Evolutionary conservation across 2,888 invertebrate genomes (phyloP).

Genomic region (Priapulus caudatus): DNA sequence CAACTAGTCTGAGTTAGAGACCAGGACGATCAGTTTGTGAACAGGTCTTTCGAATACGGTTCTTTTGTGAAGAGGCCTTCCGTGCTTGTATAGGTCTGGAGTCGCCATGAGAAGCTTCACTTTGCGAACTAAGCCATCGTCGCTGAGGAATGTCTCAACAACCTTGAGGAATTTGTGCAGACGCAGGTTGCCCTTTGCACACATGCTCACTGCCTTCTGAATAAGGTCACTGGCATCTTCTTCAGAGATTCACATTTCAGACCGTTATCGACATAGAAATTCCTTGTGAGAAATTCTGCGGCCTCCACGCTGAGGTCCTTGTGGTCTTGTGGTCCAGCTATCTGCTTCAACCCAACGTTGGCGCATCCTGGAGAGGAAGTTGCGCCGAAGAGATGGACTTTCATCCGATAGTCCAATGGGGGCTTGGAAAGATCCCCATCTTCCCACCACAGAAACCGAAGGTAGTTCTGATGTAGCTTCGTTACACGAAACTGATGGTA

Average conservation of each 20-base stretch:
- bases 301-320: neutral
- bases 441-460: constrained; percentile 16
- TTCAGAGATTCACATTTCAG: neutral
- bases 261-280: constrained; percentile 9
- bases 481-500: too few relatives aligned
- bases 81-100: too few relatives aligned
- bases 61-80: too few relatives aligned
- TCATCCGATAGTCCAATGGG: constrained; percentile 12
- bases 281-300: constrained; percentile 4
- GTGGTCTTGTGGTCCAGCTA: neutral
- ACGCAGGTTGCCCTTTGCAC: constrained; percentile 5
- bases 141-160: too few relatives aligned
- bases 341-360: constrained; percentile 12
- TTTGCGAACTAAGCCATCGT: too few relatives aligned
- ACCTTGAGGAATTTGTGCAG: constrained; percentile 15
- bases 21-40: too few relatives aligned
- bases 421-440: constrained; percentile 4
- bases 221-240: neutral
- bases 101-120: too few relatives aligned
- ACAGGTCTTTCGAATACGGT: too few relatives aligned
- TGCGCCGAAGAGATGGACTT: constrained; percentile 11
- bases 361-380: constrained; percentile 12
- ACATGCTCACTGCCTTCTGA: neutral
- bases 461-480: constrained; percentile 11
- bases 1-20: too few relatives aligned